Evolutionary conservation across 2,797 vertebrate genomes (phyloP), one percentile per base, ranked within the genome.

Genomic region (Pangasius sanitwongsei): DNA sequence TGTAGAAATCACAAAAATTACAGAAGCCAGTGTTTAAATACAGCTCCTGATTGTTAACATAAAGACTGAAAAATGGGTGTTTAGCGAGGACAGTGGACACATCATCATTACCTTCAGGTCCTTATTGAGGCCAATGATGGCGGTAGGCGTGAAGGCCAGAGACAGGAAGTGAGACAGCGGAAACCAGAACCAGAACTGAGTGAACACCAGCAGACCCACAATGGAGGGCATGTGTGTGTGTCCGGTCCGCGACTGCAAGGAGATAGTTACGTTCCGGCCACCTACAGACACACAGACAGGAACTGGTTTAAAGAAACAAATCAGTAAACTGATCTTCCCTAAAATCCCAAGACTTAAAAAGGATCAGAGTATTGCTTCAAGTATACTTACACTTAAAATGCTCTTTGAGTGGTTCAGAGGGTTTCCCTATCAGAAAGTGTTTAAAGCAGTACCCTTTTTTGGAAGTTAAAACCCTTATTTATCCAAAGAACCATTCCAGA

Each of bases 171-270:
- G 98, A 53, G 98, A 99, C 82, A 99, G 96, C 1, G 99, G 99
- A 93, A 99, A 99, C 99, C 99, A 99, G 95, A 99, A 99, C 99
- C 99, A 99, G 96, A 99, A 99, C 96, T 99, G 99, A 75, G 98
- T 99, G 93, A 99, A 99, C 93, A 99, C 98, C 92, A 99, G 95
- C 89, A 99, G 97, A 11, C 99, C 99, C 37, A 99, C 99, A 92
- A 99, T 96, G 0, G 98, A 99, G 0, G 99, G 98, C 98, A 99
- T 99, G 94, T 99, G 99, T 63, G 99, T 99, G 92, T 99, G 98
- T 59, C 99, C 98, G 0, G 99, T 99, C 91, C 99, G 97, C 0
- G 99, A 99, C 96, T 99, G 99, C 92, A 99, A 96, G 0, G 98
- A 99, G 95, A 99, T 99, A 82, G 98, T 98, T 91, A 99, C 97